Evolutionary conservation across 2,888 invertebrate species (phyloP), one percentile per base, ranked within the genome.

Genomic region (Eudasyphora cyanicolor): DNA sequence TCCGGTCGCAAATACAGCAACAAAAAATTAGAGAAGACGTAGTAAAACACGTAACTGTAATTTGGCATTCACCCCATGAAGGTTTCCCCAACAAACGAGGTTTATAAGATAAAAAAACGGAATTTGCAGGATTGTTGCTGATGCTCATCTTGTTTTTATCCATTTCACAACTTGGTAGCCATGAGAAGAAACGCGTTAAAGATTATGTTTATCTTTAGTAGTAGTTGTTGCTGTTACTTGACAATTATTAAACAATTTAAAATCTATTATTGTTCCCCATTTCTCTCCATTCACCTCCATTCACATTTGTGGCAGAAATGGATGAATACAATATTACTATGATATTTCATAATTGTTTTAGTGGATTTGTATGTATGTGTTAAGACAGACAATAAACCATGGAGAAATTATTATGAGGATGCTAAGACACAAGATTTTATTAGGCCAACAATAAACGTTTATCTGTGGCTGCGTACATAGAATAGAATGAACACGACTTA

Each of bases 1-100:
- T 85, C 84, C 86, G 85, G 51, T 84, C 76, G 42, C 51, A 67
- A 49, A 19, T 42, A 19, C 21, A 70, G 21, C 35, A 69, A 60
- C 8, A 60, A 35, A 51, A 71, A 42, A 60, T 54, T n/a, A 2
- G 29, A 69, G 32, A 38, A 71, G 51, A 21, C 57, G 45, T 8
- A 73, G 67, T 38, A 38, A 67, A 79, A 81, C 84, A 82, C 82
- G 85, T 85, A 80, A 74, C 62, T 78, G 71, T 81, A 84, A 86
- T 85, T 86, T 82, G 79, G 76, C 77, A 75, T 77, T 82, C 67
- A 57, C 64, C 75, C 21, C 67, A 42, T 70, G 45, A 78, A 78
- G 77, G 45, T 45, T 45, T 2, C n/a, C 45, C 45, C n/a, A 45
- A n/a, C 45, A 5, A 38, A 38, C 12, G 38, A 51, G 21, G 14